Base-by-base conservation (phyloP, 1,140 invertebrate species). In the Dryas iulia region DNA sequence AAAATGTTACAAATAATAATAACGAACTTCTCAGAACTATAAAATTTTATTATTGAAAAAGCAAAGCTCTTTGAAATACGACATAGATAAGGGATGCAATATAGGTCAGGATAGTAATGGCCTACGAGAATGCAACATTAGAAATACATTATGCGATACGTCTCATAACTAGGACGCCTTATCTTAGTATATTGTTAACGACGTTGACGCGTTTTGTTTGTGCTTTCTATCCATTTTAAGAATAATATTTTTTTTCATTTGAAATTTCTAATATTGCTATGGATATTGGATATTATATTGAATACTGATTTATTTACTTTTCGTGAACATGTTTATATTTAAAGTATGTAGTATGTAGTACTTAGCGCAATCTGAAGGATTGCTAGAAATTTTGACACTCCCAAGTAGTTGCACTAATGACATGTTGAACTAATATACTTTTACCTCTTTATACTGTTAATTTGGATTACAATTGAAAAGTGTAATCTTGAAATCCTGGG, bases 111-210 rank as follows among this genome's bases (percentile, higher is more conserved):
- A 70, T 65, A 60, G 58, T 70, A 60, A 71, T 54, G 35, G 59
- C 39, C 58, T 61, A 26, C 24, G 33, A 62, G 69, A 71, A 66
- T 66, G 69, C 69, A 78, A 74, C 71, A 69, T 77, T 78, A 77
- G 72, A 77, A 73, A 76, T 72, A 67, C 66, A 73, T 72, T 74
- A 73, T 71, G 71, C 73, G 73, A 74, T 61, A 26, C 33, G 47
- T 39, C 61, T 61, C 39, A 68, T 76, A 66, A 66, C 59, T 66
- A 35, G 53, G n/a, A 33, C 59, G 30, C 21, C 30, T 67, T 67
- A 67, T 67, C 66, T 30, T 26, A n/a, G 47, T n/a, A n/a, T 28
- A 59, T 35, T 59, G 58, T 59, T 33, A 33, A 52, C 31, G 59
- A 47, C 24, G 7, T 14, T 31, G 47, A 28, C 25, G 23, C 18